These are phyloP conservation scores for Leptopilina drosophilae DNA, from an alignment of 2,888 invertebrate species.

Conservation along the genomic window DNA sequence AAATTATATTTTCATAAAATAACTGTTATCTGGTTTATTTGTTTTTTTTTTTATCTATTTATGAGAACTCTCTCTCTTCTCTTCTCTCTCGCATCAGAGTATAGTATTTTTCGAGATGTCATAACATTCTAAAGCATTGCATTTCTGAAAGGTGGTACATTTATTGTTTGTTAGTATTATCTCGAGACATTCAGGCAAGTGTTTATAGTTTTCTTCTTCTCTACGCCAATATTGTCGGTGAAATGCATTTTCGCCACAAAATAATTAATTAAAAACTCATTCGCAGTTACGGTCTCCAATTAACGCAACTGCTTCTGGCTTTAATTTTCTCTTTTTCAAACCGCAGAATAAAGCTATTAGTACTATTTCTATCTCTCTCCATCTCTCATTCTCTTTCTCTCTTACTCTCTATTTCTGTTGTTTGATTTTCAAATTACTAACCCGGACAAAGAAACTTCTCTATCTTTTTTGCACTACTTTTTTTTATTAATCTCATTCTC, in stretches of 20 bases:
- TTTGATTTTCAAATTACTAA: slow-evolving; percentile 2
- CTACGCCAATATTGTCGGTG: background rate
- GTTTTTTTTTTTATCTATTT: slow-evolving; percentile 1
- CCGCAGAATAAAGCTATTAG: slow-evolving; percentile 3
- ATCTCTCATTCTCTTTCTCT: background rate
- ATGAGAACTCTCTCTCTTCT: background rate
- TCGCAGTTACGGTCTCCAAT: slow-evolving; percentile 30
- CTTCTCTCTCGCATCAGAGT: no score
- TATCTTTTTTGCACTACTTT: background rate
- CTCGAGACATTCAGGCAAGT: background rate
- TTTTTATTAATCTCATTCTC: no score
- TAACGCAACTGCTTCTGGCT: slow-evolving; percentile 18
- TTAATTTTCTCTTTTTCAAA: slow-evolving; percentile 24
- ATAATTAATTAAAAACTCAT: slow-evolving; percentile 34
- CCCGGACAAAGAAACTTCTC: background rate
- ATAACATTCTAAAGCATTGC: background rate
- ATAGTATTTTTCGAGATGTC: slow-evolving; percentile 9
- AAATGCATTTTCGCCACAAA: slow-evolving; percentile 14
- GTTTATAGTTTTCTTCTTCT: slow-evolving; percentile 1
- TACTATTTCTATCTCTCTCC: no score
- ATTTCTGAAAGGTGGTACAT: background rate
- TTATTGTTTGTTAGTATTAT: slow-evolving; percentile 31
- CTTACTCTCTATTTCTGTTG: background rate
- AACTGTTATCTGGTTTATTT: background rate
- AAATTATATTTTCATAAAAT: slow-evolving; percentile 5